Evolutionary conservation across 2,113 vertebrate genomes (phyloP), one percentile per base, ranked within the genome.

Genomic region (Siniperca chuatsi): DNA sequence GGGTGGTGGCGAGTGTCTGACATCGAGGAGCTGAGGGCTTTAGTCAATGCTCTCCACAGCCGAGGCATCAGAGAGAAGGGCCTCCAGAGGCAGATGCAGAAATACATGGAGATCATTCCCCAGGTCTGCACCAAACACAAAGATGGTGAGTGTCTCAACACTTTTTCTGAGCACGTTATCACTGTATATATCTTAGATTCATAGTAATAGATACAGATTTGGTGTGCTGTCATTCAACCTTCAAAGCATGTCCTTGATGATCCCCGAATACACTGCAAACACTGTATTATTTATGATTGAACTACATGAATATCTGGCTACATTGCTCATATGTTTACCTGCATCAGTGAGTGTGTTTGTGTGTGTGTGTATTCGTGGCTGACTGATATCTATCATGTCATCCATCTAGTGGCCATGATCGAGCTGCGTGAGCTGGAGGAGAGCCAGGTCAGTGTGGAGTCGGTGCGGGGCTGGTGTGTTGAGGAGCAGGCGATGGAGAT

Each of bases 401-500:
- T 64, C 52, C 70, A 40, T 87, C 21, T 76, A 99, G 97, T 96
- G 96, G 97, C 97, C 89, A 96, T 98, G 96, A 98, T 99, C 91
- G 98, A 98, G 95, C 95, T 96, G 92, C 96, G 83, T 80, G 97
- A 97, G 94, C 96, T 97, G 83, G 98, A 98, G 94, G 97, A 98
- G 92, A 98, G 97, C 93, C 98, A 98, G 95, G 96, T 99, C 92
- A 98, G 97, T 73, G 97, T 95, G 89, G 97, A 98, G 93, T 95
- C 97, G 20, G 97, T 99, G 92, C 97, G 97, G 77, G 98, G 97
- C 88, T 99, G 98, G 98, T 99, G 97, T 89, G 95, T 98, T 76
- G 98, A 99, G 95, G 98, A 99, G 85, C 98, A 99, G 94, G 98
- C 98, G 13, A 98, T 99, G 97, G 98, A 98, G 94, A 96, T 97